A percentile compares a stretch with the other conserved stretches of the same genome.
These are phyloP conservation scores for Miltochrista miniata DNA, from an alignment of 2,888 invertebrate genomes.

Conservation along the genomic window DNA sequence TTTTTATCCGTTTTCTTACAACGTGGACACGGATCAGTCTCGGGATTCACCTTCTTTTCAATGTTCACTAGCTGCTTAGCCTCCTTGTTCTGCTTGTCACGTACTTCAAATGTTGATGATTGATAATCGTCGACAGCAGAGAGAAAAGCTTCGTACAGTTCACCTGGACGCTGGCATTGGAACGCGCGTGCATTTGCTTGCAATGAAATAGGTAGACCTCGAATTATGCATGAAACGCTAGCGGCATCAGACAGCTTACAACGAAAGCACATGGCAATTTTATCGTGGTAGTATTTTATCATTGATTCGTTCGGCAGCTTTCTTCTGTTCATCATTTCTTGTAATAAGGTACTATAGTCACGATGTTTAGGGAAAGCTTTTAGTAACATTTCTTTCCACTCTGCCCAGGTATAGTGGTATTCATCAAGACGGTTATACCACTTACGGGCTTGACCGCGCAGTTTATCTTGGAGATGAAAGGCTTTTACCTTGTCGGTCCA, in stretches of 20 bases:
- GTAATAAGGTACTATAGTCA: slow-evolving; percentile 17
- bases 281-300: slow-evolving; percentile 44
- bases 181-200: slow-evolving; percentile 19
- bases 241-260: slow-evolving; percentile 24
- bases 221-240: slow-evolving; percentile 21
- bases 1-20: slow-evolving; percentile 12
- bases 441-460: slow-evolving; percentile 33
- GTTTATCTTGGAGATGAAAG: slow-evolving; percentile 30
- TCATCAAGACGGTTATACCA: slow-evolving; percentile 35
- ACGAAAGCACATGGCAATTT: slow-evolving; percentile 36
- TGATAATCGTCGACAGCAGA: background rate
- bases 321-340: background rate
- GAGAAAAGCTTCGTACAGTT: background rate
- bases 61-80: background rate
- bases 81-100: background rate
- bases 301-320: slow-evolving; percentile 31
- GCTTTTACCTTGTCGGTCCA: slow-evolving; percentile 31
- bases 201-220: slow-evolving; percentile 26
- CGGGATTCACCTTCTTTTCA: background rate
- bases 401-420: slow-evolving; percentile 33
- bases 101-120: background rate
- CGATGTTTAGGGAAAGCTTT: slow-evolving; percentile 35
- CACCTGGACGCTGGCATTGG: no score
- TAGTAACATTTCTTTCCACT: slow-evolving; percentile 36
- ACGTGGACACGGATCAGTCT: slow-evolving; percentile 3